Evolutionary conservation across 2,797 vertebrate species (phyloP).

Genomic region (Lithobates sylvaticus): DNA sequence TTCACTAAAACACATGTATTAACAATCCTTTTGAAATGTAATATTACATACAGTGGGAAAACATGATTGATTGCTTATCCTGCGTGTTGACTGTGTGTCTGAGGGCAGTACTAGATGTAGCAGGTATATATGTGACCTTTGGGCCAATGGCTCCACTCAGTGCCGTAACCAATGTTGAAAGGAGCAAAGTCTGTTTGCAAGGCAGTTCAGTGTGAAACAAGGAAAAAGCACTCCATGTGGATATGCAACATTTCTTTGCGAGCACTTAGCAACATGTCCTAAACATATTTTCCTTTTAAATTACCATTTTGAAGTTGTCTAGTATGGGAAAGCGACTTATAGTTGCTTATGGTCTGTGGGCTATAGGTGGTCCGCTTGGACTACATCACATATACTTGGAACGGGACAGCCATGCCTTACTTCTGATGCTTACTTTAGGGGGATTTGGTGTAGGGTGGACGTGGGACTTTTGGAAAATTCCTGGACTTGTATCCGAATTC

Average conservation of each 20-base stretch:
- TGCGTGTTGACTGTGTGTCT: not conserved
- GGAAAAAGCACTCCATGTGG: not conserved
- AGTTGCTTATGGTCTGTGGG: constrained; percentile 84
- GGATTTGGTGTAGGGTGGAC: constrained; percentile 85
- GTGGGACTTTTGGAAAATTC: constrained; percentile 85
- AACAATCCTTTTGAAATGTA: not conserved
- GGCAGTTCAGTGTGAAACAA: not conserved
- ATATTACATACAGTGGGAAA: not conserved
- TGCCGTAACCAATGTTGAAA: not conserved
- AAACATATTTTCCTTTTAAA: not conserved
- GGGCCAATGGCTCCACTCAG: constrained; percentile 23
- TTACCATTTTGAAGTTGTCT: not conserved
- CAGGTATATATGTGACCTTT: constrained; percentile 49
- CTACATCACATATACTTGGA: constrained; percentile 91
- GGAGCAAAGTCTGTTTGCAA: constrained; percentile 53
- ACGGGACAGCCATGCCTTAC: constrained; percentile 89
- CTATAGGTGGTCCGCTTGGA: constrained; percentile 79
- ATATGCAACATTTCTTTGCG: not conserved
- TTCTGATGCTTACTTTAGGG: constrained; percentile 91
- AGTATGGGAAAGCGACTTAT: constrained; percentile 76
- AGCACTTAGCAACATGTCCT: constrained; percentile 23
- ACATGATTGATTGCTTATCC: not conserved
- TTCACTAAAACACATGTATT: too few relatives aligned
- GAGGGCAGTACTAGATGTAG: constrained; percentile 1
- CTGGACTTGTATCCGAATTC: constrained; percentile 82